Evolutionary conservation across 1,140 invertebrate species (phyloP).

Genomic region (Paraescarpia echinospica): DNA sequence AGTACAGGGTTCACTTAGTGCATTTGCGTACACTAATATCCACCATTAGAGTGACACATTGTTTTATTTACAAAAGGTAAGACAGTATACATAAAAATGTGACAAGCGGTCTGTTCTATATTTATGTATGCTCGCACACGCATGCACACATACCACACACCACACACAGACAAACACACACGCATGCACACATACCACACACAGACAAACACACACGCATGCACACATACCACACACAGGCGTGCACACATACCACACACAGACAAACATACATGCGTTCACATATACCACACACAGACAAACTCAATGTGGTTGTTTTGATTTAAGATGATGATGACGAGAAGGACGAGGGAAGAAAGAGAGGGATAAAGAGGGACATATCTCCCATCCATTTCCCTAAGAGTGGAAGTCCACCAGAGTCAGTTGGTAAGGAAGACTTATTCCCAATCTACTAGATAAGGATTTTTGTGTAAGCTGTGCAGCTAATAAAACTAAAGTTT

Average conservation of each 20-base stretch:
- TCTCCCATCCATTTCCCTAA: constrained; percentile 49
- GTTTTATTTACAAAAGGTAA: background rate
- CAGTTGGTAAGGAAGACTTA: background rate
- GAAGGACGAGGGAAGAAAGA: constrained; percentile 30
- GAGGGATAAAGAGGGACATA: constrained; percentile 39
- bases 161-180: no score
- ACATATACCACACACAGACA: constrained; percentile 13
- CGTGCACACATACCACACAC: no score
- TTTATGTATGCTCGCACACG: no score
- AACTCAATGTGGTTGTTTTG: constrained; percentile 28
- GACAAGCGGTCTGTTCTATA: no score
- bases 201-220: no score
- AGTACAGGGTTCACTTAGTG: no score
- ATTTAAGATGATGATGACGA: constrained; percentile 33
- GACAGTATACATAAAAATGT: background rate
- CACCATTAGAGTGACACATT: background rate
- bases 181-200: no score
- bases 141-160: no score
- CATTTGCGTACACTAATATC: background rate
- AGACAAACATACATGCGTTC: background rate
- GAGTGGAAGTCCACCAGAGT: background rate
- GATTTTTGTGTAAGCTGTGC: background rate
- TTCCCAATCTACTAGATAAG: no score
- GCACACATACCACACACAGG: no score
- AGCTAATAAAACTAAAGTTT: background rate